phyloP scores from a whole-genome alignment of 2,113 vertebrate genomes.

The Cyanoderma ruficeps region DNA sequence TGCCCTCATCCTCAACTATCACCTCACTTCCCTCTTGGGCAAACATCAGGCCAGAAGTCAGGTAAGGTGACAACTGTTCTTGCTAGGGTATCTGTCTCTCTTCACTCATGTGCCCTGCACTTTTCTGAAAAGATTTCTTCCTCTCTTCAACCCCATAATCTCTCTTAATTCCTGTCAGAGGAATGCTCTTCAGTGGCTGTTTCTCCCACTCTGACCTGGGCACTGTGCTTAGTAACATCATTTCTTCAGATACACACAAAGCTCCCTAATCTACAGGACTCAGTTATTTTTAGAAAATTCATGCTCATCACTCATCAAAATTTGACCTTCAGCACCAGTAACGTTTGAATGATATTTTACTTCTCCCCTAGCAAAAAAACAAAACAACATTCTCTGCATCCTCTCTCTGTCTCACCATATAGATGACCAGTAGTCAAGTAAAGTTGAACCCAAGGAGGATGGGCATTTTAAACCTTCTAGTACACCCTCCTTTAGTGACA shows the following conservation, averaged over 20 bases:
- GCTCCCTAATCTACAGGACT: background rate
- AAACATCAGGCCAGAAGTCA: background rate
- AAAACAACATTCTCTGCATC: background rate
- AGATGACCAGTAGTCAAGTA: background rate
- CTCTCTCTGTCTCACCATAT: background rate
- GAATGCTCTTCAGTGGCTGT: background rate
- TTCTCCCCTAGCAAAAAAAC: background rate
- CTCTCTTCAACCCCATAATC: background rate
- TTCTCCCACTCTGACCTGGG: background rate
- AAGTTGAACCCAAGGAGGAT: background rate
- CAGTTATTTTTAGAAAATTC: background rate
- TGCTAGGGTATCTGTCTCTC: background rate
- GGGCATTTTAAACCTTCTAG: background rate
- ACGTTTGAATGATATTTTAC: background rate
- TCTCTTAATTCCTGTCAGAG: background rate
- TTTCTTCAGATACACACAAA: background rate
- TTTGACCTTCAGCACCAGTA: background rate
- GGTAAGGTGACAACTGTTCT: background rate
- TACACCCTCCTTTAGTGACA: background rate
- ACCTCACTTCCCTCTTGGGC: background rate
- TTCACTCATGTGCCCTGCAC: rapidly evolving
- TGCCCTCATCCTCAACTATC: background rate
- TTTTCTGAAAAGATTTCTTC: background rate
- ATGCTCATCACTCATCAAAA: background rate
- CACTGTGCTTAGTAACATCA: background rate